Percentiles rank a stretch among this genome's conserved stretches.
phyloP scores from a whole-genome alignment of 1,140 invertebrate species.

The Mylabris phalerata region DNA sequence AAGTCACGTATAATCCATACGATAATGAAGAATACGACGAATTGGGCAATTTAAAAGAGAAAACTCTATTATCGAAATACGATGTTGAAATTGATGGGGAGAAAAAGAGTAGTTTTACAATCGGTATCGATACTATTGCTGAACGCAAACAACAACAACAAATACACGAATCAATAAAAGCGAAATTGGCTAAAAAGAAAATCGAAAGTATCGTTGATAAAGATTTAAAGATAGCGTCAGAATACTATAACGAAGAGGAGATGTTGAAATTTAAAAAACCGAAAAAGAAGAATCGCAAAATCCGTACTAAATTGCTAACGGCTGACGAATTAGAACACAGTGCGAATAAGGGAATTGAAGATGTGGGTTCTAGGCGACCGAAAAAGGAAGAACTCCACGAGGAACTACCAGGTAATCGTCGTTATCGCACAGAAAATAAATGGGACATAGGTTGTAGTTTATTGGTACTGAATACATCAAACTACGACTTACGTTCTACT shows the following conservation, averaged over 20 bases:
- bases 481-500: too few relatives aligned
- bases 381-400: slow-evolving; percentile 42
- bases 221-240: slow-evolving; percentile 68
- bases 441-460: too few relatives aligned
- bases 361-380: slow-evolving; percentile 48
- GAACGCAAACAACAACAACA: slow-evolving; percentile 44
- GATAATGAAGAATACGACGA: slow-evolving; percentile 83
- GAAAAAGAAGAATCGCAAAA: slow-evolving; percentile 75
- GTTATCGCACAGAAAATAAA: too few relatives aligned
- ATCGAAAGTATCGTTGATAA: slow-evolving; percentile 65
- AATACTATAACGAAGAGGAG: slow-evolving; percentile 84
- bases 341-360: slow-evolving; percentile 44
- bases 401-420: slow-evolving; percentile 40
- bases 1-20: slow-evolving; percentile 75
- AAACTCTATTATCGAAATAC: slow-evolving; percentile 81
- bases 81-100: slow-evolving; percentile 89
- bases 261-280: slow-evolving; percentile 84
- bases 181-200: slow-evolving; percentile 58
- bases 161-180: slow-evolving; percentile 45
- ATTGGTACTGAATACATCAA: too few relatives aligned
- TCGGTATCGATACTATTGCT: slow-evolving; percentile 55
- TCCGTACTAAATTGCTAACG: slow-evolving; percentile 49
- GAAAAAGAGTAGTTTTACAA: slow-evolving; percentile 70
- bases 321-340: slow-evolving; percentile 50
- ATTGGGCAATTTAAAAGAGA: slow-evolving; percentile 63